Conservation (phyloP, 2,888 invertebrate genomes). For the Serrognathus titanus region DNA sequence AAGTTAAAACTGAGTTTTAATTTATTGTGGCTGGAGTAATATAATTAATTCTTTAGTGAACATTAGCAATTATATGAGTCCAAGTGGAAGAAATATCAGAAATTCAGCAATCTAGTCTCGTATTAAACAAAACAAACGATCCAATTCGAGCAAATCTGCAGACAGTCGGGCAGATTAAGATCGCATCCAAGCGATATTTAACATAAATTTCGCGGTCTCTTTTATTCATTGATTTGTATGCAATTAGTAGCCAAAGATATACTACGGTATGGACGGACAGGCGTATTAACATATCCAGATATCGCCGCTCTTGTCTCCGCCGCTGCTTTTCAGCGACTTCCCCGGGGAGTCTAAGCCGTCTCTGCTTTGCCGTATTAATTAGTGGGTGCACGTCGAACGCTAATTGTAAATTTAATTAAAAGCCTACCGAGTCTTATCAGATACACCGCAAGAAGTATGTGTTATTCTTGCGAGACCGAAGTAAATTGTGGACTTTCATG, state of each 20-base stretch:
- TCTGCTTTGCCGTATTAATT: conserved; percentile 41
- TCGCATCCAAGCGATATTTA: conserved; percentile 35
- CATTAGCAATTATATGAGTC: no score
- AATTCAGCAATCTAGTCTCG: neutral
- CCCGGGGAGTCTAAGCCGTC: conserved; percentile 1
- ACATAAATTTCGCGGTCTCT: conserved; percentile 40
- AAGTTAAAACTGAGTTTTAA: no score
- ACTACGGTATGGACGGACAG: conserved; percentile 35
- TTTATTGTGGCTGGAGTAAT: no score
- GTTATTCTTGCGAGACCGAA: conserved; percentile 36
- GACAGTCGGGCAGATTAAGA: conserved; percentile 35
- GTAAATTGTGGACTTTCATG: conserved; percentile 37
- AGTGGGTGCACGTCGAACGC: conserved; percentile 47
- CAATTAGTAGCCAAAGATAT: conserved; percentile 40
- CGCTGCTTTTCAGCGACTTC: neutral
- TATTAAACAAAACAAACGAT: conserved; percentile 10
- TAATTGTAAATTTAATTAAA: conserved; percentile 50
- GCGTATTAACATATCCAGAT: conserved; percentile 44
- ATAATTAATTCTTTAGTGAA: no score
- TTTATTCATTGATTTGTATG: conserved; percentile 40
- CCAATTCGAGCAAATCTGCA: conserved; percentile 25
- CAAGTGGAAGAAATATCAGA: no score
- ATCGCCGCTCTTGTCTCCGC: conserved; percentile 13
- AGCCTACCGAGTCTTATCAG: conserved; percentile 42
- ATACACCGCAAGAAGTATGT: conserved; percentile 40